Conservation (phyloP, 2,888 invertebrate species). For the Aproaerema taeniolella region DNA sequence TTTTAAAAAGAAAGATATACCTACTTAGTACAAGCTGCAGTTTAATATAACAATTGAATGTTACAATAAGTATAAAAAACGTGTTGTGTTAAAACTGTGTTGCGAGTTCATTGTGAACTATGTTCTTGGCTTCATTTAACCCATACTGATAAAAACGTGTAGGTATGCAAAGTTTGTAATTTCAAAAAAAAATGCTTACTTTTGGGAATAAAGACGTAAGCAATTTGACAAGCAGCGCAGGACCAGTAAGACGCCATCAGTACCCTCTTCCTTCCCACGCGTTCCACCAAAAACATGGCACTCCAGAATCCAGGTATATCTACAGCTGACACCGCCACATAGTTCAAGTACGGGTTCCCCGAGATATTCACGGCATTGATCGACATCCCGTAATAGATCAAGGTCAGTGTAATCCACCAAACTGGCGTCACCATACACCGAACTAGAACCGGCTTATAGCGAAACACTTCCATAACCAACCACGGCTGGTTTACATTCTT, state of each 20-base stretch:
- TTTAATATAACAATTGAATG: neutral
- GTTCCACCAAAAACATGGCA: slow-evolving; percentile 79
- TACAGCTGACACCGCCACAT: slow-evolving; percentile 78
- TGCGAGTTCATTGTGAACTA: neutral
- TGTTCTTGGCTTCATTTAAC: neutral
- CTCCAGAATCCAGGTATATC: slow-evolving; percentile 84
- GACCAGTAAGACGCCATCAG: slow-evolving; percentile 77
- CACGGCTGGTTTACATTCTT: slow-evolving; percentile 21
- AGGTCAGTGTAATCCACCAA: slow-evolving; percentile 87
- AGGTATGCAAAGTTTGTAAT: neutral
- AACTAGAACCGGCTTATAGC: slow-evolving; percentile 54
- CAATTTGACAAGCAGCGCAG: slow-evolving; percentile 68
- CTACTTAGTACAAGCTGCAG: too few relatives aligned
- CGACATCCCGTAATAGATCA: slow-evolving; percentile 88
- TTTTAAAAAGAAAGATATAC: too few relatives aligned
- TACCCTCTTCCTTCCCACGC: slow-evolving; percentile 78
- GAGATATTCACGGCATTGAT: slow-evolving; percentile 84
- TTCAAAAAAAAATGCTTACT: slow-evolving; percentile 36
- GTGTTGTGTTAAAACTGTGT: too few relatives aligned
- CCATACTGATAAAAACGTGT: neutral
- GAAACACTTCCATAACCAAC: slow-evolving; percentile 42
- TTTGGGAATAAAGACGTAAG: slow-evolving; percentile 65
- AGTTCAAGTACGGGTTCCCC: slow-evolving; percentile 86
- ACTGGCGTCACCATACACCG: slow-evolving; percentile 78
- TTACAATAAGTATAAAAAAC: neutral